phyloP scores from a whole-genome alignment of 1,140 invertebrate genomes.

The Listronotus bonariensis region DNA sequence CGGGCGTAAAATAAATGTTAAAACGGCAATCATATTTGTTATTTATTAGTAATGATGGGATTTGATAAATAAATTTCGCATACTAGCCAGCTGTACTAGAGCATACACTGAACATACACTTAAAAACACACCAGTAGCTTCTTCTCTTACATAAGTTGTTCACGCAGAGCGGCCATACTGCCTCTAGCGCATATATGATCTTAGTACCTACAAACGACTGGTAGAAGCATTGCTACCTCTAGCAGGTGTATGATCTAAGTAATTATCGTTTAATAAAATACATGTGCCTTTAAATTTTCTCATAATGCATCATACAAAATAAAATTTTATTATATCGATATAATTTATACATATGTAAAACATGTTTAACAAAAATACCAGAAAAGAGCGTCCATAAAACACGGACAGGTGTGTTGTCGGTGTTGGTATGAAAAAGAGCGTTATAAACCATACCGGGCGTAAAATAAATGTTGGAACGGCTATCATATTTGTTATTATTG shows the following conservation, averaged over 20 bases:
- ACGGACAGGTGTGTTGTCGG: slow-evolving; percentile 22
- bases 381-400: slow-evolving; percentile 7
- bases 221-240: too few species aligned
- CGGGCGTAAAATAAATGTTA: slow-evolving; percentile 24
- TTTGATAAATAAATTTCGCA: slow-evolving; percentile 49
- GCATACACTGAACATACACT: too few species aligned
- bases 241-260: too few species aligned
- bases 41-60: slow-evolving; percentile 52
- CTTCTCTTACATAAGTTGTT: too few species aligned
- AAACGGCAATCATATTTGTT: slow-evolving; percentile 46
- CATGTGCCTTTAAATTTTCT: too few species aligned
- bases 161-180: too few species aligned
- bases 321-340: too few species aligned
- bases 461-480: slow-evolving; percentile 24
- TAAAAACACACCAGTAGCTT: too few species aligned
- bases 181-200: too few species aligned
- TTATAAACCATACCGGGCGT: slow-evolving; percentile 5
- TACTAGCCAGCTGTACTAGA: slow-evolving; percentile 37
- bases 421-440: neutral
- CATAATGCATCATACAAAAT: too few species aligned
- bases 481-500: slow-evolving; percentile 52
- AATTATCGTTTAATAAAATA: too few species aligned
- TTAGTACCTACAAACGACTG: too few species aligned
- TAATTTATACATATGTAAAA: neutral
- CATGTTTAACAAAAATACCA: neutral